phyloP scores from a whole-genome alignment of 92 coral and sea anemone species.

The Phenganax subtilis region DNA sequence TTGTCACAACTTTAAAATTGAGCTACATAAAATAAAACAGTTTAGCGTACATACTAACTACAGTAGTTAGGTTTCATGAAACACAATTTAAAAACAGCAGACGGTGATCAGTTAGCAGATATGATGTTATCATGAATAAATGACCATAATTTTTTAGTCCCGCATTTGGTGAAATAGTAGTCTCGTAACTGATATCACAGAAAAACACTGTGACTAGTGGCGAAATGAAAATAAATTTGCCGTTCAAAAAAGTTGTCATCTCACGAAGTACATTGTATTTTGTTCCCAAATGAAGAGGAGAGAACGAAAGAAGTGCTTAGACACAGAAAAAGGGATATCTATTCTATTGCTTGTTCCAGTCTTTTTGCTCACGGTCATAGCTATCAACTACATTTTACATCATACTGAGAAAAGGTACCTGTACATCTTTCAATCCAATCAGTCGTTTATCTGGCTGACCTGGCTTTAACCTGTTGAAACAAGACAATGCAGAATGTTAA shows the following conservation, averaged over 20 bases:
- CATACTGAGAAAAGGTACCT: constrained; percentile 45
- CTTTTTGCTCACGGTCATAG: no score
- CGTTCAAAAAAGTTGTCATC: no score
- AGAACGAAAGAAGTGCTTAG: not conserved
- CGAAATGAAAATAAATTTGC: no score
- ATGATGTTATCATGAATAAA: not conserved
- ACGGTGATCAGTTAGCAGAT: not conserved
- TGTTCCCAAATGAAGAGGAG: no score
- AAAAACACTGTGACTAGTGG: no score
- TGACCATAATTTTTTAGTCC: no score
- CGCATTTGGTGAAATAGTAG: no score
- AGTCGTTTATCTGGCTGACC: constrained; percentile 75
- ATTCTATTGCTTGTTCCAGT: no score
- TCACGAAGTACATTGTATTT: no score
- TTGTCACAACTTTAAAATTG: constrained; percentile 76
- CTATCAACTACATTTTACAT: no score
- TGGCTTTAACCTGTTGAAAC: constrained; percentile 62
- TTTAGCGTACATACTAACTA: no score
- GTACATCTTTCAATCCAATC: constrained; percentile 67
- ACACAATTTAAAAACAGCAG: not conserved
- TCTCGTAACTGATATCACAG: no score
- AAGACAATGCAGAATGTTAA: not conserved
- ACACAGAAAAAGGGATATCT: not conserved
- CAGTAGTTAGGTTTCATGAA: not conserved
- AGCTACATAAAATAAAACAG: constrained; percentile 6